Base-by-base conservation (phyloP, 2,113 vertebrate species). In the rat (Rattus norvegicus) region DNA sequence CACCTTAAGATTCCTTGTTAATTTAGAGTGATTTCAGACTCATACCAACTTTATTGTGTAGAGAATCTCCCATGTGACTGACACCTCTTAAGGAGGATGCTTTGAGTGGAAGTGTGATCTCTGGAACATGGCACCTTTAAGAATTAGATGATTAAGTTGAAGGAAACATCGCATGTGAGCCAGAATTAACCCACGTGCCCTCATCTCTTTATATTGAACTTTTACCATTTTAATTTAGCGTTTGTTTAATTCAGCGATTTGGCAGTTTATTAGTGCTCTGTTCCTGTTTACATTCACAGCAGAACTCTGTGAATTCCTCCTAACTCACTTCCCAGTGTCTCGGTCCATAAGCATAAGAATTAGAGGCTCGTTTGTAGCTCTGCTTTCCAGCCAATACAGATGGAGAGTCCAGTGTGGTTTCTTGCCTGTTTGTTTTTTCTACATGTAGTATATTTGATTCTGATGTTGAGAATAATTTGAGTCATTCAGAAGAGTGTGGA, bases 71-170 rank as follows among this genome's bases (percentile, higher is more conserved):
- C 90, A 16, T 88, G 36, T 24, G 49, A 43, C 16, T 90, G 80
- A 72, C 3, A 54, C 56, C 43, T 85, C 33, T 88, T 93, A 22
- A 91, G 81, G 93, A 86, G 49, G 90, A 79, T 92, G 77, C 84
- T 94, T 81, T 59, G 49, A 95, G 77, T 83, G 47, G 67, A 95
- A 95, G 56, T 93, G 79, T 87, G 61, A n/a, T 95, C 61, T 22
- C 81, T 54, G 17, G 80, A 87, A 76, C 63, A 95, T 90, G 93
- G 14, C 81, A 86, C 91, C 86, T 92, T 97, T 91, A 95, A 70
- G 95, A 95, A 89, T 67, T 86, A 54, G 73, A 54, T 96, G 88
- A 95, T 95, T 94, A 92, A 77, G 54, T 84, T 59, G 83, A 93
- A 95, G 47, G n/a, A 72, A 85, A 24, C 91, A n/a, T 91, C 97